phyloP scores from a whole-genome alignment of 1,140 invertebrate species.

The Camponotus pennsylvanicus region DNA sequence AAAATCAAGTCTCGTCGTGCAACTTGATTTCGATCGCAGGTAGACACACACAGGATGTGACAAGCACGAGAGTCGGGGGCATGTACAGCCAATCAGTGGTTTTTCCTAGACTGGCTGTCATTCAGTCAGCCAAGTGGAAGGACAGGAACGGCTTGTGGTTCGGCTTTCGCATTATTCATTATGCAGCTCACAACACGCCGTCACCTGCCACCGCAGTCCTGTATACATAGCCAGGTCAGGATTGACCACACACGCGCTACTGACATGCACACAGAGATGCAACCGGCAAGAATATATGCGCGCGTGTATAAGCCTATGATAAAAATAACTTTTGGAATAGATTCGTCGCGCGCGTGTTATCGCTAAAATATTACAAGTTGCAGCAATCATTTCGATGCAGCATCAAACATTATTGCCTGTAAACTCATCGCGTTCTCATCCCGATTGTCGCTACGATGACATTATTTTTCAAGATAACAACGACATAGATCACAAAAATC shows the following conservation, averaged over 20 bases:
- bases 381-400: neutral
- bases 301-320: constrained; percentile 48
- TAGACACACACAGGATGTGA: constrained; percentile 75
- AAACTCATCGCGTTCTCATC: neutral
- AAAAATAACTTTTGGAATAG: constrained; percentile 26
- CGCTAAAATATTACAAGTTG: neutral
- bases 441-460: neutral
- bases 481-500: neutral
- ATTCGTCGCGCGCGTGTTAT: neutral
- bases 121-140: constrained; percentile 83
- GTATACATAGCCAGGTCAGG: constrained; percentile 70
- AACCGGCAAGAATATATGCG: constrained; percentile 14
- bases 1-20: constrained; percentile 71
- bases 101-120: constrained; percentile 84
- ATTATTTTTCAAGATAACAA: neutral
- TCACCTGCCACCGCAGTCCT: constrained; percentile 82
- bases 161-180: constrained; percentile 84
- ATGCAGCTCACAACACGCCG: constrained; percentile 84
- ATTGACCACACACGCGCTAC: constrained; percentile 70
- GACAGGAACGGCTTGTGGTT: constrained; percentile 84
- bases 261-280: constrained; percentile 8
- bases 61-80: constrained; percentile 73
- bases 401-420: neutral
- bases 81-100: constrained; percentile 82
- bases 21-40: constrained; percentile 77